A percentile compares a stretch with the other conserved stretches of the same genome.
Evolutionary conservation across 2,797 vertebrate species (phyloP).

Genomic region (Meda fulgida): DNA sequence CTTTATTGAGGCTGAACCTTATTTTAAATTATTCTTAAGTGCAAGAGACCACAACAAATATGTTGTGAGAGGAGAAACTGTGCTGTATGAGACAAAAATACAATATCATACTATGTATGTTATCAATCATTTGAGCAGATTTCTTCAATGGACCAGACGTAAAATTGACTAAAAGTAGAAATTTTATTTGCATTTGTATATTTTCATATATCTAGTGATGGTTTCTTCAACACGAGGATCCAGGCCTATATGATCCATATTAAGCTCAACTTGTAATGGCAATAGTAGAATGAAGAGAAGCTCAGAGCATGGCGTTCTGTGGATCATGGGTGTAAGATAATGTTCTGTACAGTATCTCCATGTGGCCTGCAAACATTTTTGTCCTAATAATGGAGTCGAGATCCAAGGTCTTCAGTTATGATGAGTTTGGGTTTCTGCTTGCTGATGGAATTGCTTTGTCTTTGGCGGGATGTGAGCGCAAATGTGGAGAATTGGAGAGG

Average conservation of each 20-base stretch:
- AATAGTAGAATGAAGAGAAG: neutral
- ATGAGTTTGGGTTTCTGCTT: slow-evolving; percentile 45
- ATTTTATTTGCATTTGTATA: neutral
- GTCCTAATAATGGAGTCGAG: slow-evolving; percentile 32
- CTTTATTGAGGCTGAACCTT: neutral
- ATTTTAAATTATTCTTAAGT: neutral
- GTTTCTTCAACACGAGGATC: neutral
- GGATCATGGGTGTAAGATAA: neutral
- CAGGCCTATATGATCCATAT: neutral
- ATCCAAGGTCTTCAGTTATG: slow-evolving; percentile 36
- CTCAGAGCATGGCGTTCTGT: neutral
- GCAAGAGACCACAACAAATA: neutral
- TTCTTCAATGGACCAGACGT: neutral
- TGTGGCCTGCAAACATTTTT: neutral
- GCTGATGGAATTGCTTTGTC: slow-evolving; percentile 27
- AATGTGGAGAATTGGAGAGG: slow-evolving; percentile 43
- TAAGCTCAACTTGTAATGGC: neutral
- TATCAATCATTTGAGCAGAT: neutral
- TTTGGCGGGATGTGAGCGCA: slow-evolving; percentile 39
- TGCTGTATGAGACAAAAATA: neutral
- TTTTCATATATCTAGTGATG: neutral
- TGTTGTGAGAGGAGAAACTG: neutral
- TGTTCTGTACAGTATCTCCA: slow-evolving; percentile 4
- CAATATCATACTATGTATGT: neutral
- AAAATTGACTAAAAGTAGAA: neutral